Evolutionary conservation across 2,113 vertebrate genomes (phyloP), one percentile per base, ranked within the genome.

Genomic region (Solea solea): DNA sequence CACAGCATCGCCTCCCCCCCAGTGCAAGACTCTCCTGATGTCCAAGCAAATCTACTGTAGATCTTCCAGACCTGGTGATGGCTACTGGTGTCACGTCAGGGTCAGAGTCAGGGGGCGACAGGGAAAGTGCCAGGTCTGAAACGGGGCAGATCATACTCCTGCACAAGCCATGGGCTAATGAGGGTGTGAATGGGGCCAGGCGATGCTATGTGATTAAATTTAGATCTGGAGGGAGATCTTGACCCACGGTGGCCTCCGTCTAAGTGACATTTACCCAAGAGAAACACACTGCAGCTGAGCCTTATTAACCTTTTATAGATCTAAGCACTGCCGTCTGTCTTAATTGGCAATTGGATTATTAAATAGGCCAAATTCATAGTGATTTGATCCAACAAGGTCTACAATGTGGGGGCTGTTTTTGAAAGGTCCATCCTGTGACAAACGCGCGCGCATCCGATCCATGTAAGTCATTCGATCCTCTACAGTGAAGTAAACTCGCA

Each of bases 201-300:
- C 84, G 46, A 89, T 89, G 90, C 85, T 74, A 83, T 92, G 91
- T 94, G 92, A 94, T 94, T 93, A 94, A 93, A 94, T 94, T 94
- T 94, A 93, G 91, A 94, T 94, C 92, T 91, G 90, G 90, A 86
- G 89, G 91, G 93, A 93, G 91, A 93, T 93, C 92, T 93, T 93
- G 94, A 94, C 92, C 92, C 86, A 76, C 45, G 71, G 78, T 86
- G 90, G 86, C 92, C 91, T 82, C 85, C 90, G 83, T 94, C 92
- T 93, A 94, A 94, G 91, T 94, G 94, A 94, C 93, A 94, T 94
- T 94, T 94, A 93, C 91, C 91, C 88, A 88, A 78, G 92, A 94
- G 92, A 92, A 92, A 91, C 87, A 91, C 85, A 86, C 86, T 85
- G 76, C 92, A 91, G 90, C 91, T 89, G 91, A 91, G 88, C 87